phyloP scores from a whole-genome alignment of 1,140 invertebrate genomes.

The Ptiloglossa arizonensis region DNA sequence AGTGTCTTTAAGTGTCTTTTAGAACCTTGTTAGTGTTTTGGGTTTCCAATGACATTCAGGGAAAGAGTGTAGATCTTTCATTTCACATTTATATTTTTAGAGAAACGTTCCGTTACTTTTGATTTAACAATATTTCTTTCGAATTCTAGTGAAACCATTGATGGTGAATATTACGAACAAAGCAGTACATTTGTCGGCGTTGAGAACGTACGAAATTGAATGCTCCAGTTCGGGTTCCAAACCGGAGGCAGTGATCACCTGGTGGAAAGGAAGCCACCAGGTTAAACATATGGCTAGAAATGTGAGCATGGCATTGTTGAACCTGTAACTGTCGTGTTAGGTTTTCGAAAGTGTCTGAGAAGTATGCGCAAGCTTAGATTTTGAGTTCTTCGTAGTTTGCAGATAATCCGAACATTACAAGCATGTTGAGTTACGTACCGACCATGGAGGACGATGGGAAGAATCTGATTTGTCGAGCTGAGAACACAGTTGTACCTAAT shows the following conservation, averaged over 20 bases:
- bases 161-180: constrained; percentile 76
- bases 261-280: constrained; percentile 91
- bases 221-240: constrained; percentile 91
- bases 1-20: too few relatives aligned
- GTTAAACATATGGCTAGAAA: constrained; percentile 90
- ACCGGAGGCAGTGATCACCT: constrained; percentile 90
- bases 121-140: background rate
- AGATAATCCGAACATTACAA: constrained; percentile 72
- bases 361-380: constrained; percentile 33
- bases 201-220: constrained; percentile 89
- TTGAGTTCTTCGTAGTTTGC: constrained; percentile 71
- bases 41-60: too few relatives aligned
- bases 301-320: constrained; percentile 83
- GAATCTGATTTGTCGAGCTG: constrained; percentile 86
- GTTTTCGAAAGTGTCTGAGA: too few relatives aligned
- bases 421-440: constrained; percentile 83
- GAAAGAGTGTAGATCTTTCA: too few relatives aligned
- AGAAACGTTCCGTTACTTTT: background rate
- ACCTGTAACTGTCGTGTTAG: background rate
- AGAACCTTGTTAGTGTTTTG: too few relatives aligned
- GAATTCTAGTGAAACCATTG: constrained; percentile 72
- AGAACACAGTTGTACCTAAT: constrained; percentile 82
- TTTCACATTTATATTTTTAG: too few relatives aligned
- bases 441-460: constrained; percentile 87
- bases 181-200: constrained; percentile 67